A percentile compares a stretch with the other conserved stretches of the same genome.
These are phyloP conservation scores for Kobus ellipsiprymnus DNA, from an alignment of 2,113 vertebrate species.

Conservation along the genomic window DNA sequence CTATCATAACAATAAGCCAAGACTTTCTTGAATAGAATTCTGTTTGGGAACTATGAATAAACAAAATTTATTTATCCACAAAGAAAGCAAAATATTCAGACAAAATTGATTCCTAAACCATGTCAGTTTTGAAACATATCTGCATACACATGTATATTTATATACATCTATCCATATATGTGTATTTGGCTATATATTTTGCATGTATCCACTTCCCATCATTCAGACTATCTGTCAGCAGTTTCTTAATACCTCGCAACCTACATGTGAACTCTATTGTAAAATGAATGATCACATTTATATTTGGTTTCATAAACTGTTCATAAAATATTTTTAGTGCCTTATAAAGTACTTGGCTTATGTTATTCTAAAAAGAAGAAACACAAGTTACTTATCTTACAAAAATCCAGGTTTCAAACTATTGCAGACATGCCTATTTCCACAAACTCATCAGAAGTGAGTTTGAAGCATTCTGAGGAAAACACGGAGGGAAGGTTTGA, in stretches of 20 bases:
- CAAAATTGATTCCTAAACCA: not conserved
- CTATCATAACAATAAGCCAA: not conserved
- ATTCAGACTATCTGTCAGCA: not conserved
- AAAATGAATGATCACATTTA: constrained; percentile 31
- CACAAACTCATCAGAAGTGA: not conserved
- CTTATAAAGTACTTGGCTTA: constrained; percentile 26
- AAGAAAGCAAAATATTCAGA: constrained; percentile 1
- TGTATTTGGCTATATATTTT: not conserved
- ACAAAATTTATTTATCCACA: not conserved
- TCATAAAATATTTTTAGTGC: constrained; percentile 46
- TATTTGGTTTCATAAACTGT: constrained; percentile 42
- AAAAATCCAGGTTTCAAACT: constrained; percentile 24
- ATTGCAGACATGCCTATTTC: not conserved
- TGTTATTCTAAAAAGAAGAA: constrained; percentile 39
- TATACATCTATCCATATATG: not conserved
- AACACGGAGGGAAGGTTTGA: not conserved
- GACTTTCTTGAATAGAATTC: not conserved
- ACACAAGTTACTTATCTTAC: not conserved
- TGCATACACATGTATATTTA: not conserved
- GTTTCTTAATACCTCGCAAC: constrained; percentile 7
- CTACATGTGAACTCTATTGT: not conserved
- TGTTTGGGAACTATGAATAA: not conserved
- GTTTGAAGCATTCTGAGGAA: not conserved
- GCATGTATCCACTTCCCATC: not conserved
- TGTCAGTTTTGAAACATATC: not conserved